phyloP scores from a whole-genome alignment of 2,113 vertebrate species.

The Alexandromys fortis region DNA sequence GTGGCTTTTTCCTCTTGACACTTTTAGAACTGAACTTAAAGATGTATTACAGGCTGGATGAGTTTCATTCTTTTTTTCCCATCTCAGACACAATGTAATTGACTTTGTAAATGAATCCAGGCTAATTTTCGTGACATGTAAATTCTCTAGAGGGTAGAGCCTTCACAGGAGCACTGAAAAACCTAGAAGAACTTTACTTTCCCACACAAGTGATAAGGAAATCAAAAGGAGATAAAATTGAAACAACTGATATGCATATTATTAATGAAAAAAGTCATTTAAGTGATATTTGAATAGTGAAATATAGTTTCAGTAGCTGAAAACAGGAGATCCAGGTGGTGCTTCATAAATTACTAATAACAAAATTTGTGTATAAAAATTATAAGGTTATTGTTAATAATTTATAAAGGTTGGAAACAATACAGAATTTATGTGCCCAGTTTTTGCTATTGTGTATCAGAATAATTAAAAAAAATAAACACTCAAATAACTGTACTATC shows the following conservation, averaged over 20 bases:
- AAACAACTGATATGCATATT: neutral
- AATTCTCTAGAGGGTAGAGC: neutral
- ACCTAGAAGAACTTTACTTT: neutral
- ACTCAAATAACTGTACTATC: neutral
- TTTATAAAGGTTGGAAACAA: conserved; percentile 43
- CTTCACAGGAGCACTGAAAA: neutral
- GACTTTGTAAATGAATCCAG: neutral
- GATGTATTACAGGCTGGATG: neutral
- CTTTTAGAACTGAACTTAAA: neutral
- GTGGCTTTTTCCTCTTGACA: neutral
- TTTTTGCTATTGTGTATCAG: neutral
- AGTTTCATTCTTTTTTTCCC: neutral
- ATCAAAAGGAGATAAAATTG: neutral
- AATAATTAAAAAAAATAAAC: neutral
- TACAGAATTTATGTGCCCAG: neutral
- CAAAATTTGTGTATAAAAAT: conserved; percentile 18
- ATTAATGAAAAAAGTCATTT: neutral
- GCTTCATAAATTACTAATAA: conserved; percentile 46
- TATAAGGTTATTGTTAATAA: neutral
- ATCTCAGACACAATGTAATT: neutral
- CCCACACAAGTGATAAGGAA: neutral
- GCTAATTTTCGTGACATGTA: neutral
- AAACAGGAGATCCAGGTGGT: neutral
- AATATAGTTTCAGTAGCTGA: neutral
- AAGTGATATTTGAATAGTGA: neutral